Evolutionary conservation across 2,113 vertebrate species (phyloP).

Genomic region (Syngnathus floridae): DNA sequence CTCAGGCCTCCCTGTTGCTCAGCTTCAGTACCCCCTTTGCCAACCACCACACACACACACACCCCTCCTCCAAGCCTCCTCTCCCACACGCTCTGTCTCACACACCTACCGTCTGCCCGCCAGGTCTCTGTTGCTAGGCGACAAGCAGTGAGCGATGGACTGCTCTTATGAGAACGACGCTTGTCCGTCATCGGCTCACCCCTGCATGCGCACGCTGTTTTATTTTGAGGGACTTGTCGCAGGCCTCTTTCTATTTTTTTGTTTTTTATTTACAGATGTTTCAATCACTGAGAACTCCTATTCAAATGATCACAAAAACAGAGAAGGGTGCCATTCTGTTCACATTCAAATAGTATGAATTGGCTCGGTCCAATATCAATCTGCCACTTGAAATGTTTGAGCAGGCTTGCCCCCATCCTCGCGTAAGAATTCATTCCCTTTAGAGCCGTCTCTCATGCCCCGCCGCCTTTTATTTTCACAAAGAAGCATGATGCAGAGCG

Average conservation of each 20-base stretch:
- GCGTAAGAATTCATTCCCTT: conserved; percentile 44
- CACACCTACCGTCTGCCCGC: conserved; percentile 73
- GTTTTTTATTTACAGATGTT: background rate
- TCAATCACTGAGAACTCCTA: background rate
- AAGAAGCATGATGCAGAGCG: conserved; percentile 48
- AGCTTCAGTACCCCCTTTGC: conserved; percentile 26
- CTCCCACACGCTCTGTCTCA: conserved; percentile 64
- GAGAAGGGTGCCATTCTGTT: background rate
- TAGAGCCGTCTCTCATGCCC: conserved; percentile 55
- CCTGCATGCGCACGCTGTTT: background rate
- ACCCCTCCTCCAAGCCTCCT: conserved; percentile 35
- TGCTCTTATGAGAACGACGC: conserved; percentile 70
- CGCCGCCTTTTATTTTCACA: conserved; percentile 63
- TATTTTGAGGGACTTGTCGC: background rate
- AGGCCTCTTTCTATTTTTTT: background rate
- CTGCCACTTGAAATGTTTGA: conserved; percentile 14
- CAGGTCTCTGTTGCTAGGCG: conserved; percentile 77
- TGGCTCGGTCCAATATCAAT: background rate
- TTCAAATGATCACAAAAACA: background rate
- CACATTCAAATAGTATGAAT: background rate
- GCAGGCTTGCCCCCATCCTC: conserved; percentile 9
- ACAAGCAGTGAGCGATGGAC: conserved; percentile 65
- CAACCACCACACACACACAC: background rate
- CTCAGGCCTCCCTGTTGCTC: conserved; percentile 29
- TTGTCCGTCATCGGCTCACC: conserved; percentile 68